phyloP scores from a whole-genome alignment of 1,140 invertebrate genomes.

The Dendroctonus valens region DNA sequence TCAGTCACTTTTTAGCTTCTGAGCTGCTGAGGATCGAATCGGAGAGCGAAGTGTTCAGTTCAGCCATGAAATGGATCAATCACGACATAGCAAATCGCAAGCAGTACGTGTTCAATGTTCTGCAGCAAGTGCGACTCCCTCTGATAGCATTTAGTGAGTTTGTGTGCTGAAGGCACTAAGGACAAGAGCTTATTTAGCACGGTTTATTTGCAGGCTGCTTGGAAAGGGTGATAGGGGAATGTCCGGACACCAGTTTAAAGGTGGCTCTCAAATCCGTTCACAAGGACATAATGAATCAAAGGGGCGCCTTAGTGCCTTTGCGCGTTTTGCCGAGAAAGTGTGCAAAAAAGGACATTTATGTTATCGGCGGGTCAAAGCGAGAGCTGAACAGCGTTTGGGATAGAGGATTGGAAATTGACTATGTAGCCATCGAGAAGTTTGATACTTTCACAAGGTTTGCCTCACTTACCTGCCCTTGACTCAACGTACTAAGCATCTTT shows the following conservation, averaged over 20 bases:
- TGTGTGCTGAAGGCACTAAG: not conserved
- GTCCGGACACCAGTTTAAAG: conserved; percentile 77
- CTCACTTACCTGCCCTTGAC: not conserved
- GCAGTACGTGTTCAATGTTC: conserved; percentile 83
- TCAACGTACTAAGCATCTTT: conserved; percentile 8
- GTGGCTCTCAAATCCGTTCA: conserved; percentile 78
- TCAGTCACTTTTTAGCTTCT: conserved; percentile 78
- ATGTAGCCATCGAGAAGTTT: conserved; percentile 76
- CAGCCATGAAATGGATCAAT: conserved; percentile 87
- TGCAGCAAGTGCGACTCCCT: conserved; percentile 80
- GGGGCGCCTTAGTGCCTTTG: conserved; percentile 74
- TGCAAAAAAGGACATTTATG: conserved; percentile 84
- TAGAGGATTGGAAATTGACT: conserved; percentile 65
- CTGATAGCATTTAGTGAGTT: conserved; percentile 70
- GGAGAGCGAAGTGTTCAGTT: conserved; percentile 90
- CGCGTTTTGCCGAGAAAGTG: conserved; percentile 74
- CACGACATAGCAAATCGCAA: conserved; percentile 77
- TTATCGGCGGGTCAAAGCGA: conserved; percentile 87
- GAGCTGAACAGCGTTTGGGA: conserved; percentile 68
- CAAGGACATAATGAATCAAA: conserved; percentile 75
- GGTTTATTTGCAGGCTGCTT: conserved; percentile 58
- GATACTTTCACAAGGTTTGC: conserved; percentile 70
- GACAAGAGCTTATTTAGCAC: not conserved
- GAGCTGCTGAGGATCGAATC: conserved; percentile 88
- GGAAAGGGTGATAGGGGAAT: conserved; percentile 76